Evolutionary conservation across 2,113 vertebrate species (phyloP).

Genomic region (Sus scrofa): DNA sequence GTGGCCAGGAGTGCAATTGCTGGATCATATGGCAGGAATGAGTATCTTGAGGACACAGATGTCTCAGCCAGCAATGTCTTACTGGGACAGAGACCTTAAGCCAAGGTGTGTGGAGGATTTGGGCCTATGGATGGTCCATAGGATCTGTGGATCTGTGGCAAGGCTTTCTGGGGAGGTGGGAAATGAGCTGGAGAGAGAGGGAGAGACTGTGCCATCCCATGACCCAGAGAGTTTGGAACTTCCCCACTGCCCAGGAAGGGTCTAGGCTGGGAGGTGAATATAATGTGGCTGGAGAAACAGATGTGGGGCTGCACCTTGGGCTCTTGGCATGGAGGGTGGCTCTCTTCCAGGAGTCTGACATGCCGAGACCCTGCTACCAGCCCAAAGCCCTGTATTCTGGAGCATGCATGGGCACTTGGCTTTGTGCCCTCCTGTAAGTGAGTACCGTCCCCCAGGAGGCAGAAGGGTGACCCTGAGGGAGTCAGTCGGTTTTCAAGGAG

Average conservation of each 20-base stretch:
- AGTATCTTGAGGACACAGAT: neutral
- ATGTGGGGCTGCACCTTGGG: accelerated
- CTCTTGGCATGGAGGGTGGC: too few relatives aligned
- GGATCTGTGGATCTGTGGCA: neutral
- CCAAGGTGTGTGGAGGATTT: neutral
- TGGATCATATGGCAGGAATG: too few relatives aligned
- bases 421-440: neutral
- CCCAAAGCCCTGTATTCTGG: neutral
- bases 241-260: neutral
- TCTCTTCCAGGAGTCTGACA: neutral
- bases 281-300: too few relatives aligned
- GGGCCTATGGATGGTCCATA: accelerated
- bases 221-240: accelerated
- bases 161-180: neutral
- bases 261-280: neutral
- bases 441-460: neutral
- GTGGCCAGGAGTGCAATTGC: too few relatives aligned
- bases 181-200: too few relatives aligned
- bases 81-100: too few relatives aligned
- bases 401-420: accelerated
- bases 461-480: neutral
- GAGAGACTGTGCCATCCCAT: too few relatives aligned
- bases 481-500: neutral
- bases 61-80: neutral
- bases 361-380: neutral